Evolutionary conservation across 1,140 invertebrate species (phyloP).

Genomic region (Andricus grossulariae): DNA sequence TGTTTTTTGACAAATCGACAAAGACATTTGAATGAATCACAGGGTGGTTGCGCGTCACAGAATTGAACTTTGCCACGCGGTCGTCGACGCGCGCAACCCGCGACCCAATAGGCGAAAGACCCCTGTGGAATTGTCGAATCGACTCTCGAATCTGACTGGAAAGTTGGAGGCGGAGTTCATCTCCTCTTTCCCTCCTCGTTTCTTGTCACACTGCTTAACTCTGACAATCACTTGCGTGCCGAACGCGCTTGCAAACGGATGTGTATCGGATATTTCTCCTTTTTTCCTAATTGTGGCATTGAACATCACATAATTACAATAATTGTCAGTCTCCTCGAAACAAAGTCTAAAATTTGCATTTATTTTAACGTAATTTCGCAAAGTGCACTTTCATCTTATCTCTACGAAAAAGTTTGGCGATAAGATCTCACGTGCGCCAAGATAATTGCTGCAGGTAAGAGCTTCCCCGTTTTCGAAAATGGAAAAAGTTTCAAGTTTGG

Average conservation of each 20-base stretch:
- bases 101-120: slow-evolving; percentile 32
- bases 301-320: neutral
- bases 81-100: slow-evolving; percentile 25
- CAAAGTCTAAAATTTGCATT: neutral
- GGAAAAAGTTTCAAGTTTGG: neutral
- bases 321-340: neutral
- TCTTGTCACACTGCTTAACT: too few species aligned
- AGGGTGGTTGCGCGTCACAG: neutral
- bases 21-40: neutral
- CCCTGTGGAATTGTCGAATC: slow-evolving; percentile 37
- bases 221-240: slow-evolving; percentile 63
- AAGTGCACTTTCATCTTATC: neutral
- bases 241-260: slow-evolving; percentile 59
- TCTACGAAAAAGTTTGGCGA: neutral
- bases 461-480: neutral
- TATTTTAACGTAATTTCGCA: neutral
- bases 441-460: slow-evolving; percentile 14
- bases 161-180: slow-evolving; percentile 35
- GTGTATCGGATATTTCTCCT: neutral
- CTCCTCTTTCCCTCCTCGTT: slow-evolving; percentile 37
- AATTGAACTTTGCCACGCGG: slow-evolving; percentile 35
- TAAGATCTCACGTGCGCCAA: slow-evolving; percentile 12
- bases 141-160: slow-evolving; percentile 1
- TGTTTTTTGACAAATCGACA: too few species aligned
- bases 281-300: neutral